These are phyloP conservation scores for Anomalospiza imberbis DNA, from an alignment of 2,797 vertebrate genomes.

Conservation along the genomic window DNA sequence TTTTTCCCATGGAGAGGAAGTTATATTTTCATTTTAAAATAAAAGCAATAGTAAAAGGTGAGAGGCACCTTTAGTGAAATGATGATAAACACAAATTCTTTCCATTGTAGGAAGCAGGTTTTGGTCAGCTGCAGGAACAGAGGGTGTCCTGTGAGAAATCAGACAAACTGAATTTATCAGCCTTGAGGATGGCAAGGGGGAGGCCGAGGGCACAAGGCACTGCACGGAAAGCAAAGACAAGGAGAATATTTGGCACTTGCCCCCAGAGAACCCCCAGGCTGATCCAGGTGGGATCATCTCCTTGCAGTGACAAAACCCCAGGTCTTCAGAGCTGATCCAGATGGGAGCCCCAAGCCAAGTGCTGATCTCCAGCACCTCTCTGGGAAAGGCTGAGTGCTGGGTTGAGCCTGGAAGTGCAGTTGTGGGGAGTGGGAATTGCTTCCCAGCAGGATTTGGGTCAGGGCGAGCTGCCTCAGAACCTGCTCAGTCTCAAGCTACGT, in stretches of 20 bases:
- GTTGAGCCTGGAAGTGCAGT: too few relatives aligned
- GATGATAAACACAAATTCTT: background rate
- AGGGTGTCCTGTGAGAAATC: background rate
- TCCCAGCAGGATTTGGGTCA: too few relatives aligned
- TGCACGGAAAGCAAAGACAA: background rate
- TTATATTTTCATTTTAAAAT: background rate
- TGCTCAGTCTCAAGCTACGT: too few relatives aligned
- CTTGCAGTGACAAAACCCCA: too few relatives aligned
- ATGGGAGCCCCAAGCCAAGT: background rate
- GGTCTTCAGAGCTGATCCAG: too few relatives aligned
- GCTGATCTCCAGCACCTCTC: background rate
- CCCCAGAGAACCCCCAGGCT: too few relatives aligned
- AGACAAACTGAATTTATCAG: background rate
- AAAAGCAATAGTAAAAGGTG: background rate
- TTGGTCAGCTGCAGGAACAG: background rate
- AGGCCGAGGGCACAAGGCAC: background rate
- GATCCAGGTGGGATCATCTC: background rate
- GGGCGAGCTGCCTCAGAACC: background rate
- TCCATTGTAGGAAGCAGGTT: background rate
- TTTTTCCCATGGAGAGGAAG: background rate
- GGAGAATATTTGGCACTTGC: background rate
- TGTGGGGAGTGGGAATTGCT: too few relatives aligned
- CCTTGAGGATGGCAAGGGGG: background rate
- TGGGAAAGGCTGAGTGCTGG: background rate
- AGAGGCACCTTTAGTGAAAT: background rate